A percentile compares a stretch with the other conserved stretches of the same genome.
Evolutionary conservation across 2,888 invertebrate genomes (phyloP).

Genomic region (Endotricha flammealis): DNA sequence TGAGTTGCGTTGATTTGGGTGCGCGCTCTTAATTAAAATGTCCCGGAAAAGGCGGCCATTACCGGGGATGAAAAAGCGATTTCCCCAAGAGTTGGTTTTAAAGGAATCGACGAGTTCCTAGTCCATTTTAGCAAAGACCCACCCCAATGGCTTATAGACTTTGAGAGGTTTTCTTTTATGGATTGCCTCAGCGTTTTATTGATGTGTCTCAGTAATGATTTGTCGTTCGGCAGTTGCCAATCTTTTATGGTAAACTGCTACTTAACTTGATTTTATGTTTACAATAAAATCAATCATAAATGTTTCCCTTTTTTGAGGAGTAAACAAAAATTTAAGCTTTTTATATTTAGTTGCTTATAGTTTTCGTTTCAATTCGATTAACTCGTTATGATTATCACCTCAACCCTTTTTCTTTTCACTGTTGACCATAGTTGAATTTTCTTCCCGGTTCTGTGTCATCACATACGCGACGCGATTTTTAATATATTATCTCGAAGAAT

Average conservation of each 20-base stretch:
- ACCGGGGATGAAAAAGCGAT: slow-evolving; percentile 74
- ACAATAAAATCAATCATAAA: not conserved
- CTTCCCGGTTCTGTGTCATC: too few species aligned
- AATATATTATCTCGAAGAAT: too few species aligned
- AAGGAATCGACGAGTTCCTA: slow-evolving; percentile 60
- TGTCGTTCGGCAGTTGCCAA: slow-evolving; percentile 2
- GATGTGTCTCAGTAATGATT: slow-evolving; percentile 28
- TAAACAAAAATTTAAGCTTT: too few species aligned
- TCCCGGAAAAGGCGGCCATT: slow-evolving; percentile 63
- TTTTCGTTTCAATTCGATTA: too few species aligned
- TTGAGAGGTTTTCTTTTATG: slow-evolving; percentile 51
- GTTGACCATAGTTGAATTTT: too few species aligned
- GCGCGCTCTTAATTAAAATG: slow-evolving; percentile 77
- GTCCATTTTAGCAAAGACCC: slow-evolving; percentile 51
- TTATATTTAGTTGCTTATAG: too few species aligned
- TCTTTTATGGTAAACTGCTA: not conserved
- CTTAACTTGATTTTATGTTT: too few species aligned
- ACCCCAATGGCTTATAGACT: slow-evolving; percentile 50
- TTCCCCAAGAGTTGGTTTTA: slow-evolving; percentile 62
- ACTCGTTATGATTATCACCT: too few species aligned
- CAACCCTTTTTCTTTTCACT: too few species aligned
- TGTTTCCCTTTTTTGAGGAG: not conserved
- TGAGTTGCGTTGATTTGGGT: too few species aligned
- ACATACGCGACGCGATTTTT: too few species aligned
- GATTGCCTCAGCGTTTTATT: slow-evolving; percentile 46